Evolutionary conservation across 2,113 vertebrate genomes (phyloP).

Genomic region (Chloropsis hardwickii): DNA sequence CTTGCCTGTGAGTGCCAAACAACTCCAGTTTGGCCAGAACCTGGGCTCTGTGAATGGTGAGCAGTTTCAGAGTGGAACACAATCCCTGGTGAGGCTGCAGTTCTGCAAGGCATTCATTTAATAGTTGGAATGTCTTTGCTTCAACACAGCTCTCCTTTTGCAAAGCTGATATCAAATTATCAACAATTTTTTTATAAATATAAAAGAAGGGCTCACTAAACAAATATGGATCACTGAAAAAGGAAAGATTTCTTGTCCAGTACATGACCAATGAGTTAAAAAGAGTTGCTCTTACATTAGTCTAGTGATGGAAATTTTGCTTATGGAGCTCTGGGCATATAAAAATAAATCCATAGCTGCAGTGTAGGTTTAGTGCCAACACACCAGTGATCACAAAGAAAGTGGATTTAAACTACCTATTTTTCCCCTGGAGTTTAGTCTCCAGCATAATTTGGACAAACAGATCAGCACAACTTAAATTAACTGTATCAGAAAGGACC

Average conservation of each 20-base stretch:
- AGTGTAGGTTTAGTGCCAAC: background rate
- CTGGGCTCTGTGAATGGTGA: background rate
- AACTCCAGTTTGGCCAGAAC: background rate
- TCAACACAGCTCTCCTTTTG: background rate
- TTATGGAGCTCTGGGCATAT: background rate
- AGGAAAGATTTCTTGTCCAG: background rate
- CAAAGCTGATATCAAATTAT: background rate
- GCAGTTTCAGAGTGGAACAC: background rate
- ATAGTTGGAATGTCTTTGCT: background rate
- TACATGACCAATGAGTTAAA: background rate
- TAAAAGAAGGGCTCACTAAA: background rate
- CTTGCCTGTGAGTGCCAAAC: background rate
- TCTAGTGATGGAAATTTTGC: background rate
- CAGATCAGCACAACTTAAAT: background rate
- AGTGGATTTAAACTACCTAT: background rate
- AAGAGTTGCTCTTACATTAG: background rate
- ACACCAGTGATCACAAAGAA: background rate
- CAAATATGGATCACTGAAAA: background rate
- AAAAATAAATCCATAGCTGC: background rate
- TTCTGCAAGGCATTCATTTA: background rate
- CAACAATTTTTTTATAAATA: background rate
- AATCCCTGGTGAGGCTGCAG: background rate
- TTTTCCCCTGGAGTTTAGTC: background rate
- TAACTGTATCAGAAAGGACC: background rate
- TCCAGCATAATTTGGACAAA: background rate